Conservation (phyloP, 2,797 vertebrate genomes). For the Hozukius guyotensis region DNA sequence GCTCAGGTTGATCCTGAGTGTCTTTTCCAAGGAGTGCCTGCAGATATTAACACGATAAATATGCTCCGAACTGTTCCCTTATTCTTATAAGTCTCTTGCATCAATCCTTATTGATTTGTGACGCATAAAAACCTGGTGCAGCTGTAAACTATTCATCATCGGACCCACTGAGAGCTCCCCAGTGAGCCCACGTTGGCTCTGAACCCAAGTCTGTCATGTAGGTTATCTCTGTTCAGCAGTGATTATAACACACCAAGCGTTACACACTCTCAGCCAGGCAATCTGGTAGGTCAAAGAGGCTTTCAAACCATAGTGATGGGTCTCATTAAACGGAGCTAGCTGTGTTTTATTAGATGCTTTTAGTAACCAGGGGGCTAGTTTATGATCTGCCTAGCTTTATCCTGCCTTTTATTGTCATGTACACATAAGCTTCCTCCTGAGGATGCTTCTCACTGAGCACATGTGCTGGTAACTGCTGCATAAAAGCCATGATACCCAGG, state of each 20-base stretch:
- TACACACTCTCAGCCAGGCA: not conserved
- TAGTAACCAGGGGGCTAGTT: slow-evolving; percentile 20
- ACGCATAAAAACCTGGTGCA: not conserved
- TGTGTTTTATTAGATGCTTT: slow-evolving; percentile 51
- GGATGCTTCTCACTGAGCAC: slow-evolving; percentile 30
- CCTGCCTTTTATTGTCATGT: slow-evolving; percentile 36
- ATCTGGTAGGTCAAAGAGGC: slow-evolving; percentile 18
- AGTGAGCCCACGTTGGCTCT: not conserved
- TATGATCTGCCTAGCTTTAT: slow-evolving; percentile 13
- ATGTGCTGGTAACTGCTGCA: slow-evolving; percentile 37
- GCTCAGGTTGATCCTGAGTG: not conserved
- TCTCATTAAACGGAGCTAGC: slow-evolving; percentile 43
- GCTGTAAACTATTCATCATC: not conserved
- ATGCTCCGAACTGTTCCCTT: not conserved
- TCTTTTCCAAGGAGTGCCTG: not conserved
- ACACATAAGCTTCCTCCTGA: slow-evolving; percentile 15
- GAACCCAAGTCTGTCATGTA: not conserved
- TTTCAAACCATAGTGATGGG: slow-evolving; percentile 24
- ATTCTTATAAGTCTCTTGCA: not conserved
- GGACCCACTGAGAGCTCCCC: not conserved
- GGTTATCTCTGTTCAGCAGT: not conserved
- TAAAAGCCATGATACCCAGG: slow-evolving; percentile 40
- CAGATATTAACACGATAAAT: not conserved
- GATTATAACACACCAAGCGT: not conserved
- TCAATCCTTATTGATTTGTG: not conserved